These are phyloP conservation scores for Melanotaenia boesemani DNA, from an alignment of 2,797 vertebrate genomes.

Conservation along the genomic window DNA sequence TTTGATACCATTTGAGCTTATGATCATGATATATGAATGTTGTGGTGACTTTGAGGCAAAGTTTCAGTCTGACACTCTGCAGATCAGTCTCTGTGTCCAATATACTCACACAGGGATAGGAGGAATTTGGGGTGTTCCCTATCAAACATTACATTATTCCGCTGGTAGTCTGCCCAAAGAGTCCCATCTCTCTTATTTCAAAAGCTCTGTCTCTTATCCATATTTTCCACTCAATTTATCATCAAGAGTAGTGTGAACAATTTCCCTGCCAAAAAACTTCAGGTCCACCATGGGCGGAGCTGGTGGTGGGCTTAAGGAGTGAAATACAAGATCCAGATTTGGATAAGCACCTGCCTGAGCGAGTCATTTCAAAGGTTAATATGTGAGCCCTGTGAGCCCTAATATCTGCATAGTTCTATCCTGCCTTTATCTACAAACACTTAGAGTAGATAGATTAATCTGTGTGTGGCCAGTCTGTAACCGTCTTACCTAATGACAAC, in stretches of 20 bases:
- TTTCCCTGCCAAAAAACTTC: conserved; percentile 33
- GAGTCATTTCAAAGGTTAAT: conserved; percentile 28
- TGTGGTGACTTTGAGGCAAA: no score
- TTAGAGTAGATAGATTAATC: conserved; percentile 2
- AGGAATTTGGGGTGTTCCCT: conserved; percentile 46
- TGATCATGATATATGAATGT: no score
- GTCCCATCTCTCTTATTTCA: conserved; percentile 47
- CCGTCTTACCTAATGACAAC: conserved; percentile 55
- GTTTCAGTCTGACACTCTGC: conserved; percentile 41
- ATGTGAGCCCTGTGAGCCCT: conserved; percentile 4
- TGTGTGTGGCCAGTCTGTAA: conserved; percentile 18
- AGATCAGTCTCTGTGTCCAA: conserved; percentile 32
- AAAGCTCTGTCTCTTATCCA: conserved; percentile 42
- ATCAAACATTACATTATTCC: conserved; percentile 51
- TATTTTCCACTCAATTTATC: conserved; percentile 69
- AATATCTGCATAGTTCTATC: conserved; percentile 7
- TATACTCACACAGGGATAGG: conserved; percentile 29
- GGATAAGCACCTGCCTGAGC: conserved; percentile 25
- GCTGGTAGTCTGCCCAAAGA: conserved; percentile 51
- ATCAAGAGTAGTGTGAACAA: conserved; percentile 31
- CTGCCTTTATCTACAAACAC: conserved; percentile 8
- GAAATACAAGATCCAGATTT: conserved; percentile 45
- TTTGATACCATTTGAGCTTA: not conserved
- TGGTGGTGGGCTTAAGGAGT: conserved; percentile 16
- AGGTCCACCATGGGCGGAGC: conserved; percentile 1